These are phyloP conservation scores for Nesometra sesokonis DNA, from an alignment of 35 echinoderm and acorn worm genomes.

Conservation along the genomic window DNA sequence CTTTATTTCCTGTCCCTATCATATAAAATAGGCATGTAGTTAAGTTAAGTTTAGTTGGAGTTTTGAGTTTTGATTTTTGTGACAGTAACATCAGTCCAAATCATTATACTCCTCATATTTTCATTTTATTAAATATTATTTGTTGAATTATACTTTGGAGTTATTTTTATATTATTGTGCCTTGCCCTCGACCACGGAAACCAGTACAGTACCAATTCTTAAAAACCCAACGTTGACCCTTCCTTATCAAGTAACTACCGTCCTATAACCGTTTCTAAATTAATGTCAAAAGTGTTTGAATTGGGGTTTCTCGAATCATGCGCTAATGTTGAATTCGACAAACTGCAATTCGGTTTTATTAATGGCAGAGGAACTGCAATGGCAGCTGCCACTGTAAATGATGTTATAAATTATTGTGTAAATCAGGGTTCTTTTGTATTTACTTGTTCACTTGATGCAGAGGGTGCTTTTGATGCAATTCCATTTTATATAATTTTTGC, in stretches of 20 bases:
- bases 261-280: neutral
- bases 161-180: too few species aligned
- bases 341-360: neutral
- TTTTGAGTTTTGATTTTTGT: too few species aligned
- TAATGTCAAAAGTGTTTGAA: conserved; percentile 3
- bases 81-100: too few species aligned
- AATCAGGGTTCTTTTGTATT: neutral
- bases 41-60: too few species aligned
- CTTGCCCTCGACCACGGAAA: too few species aligned
- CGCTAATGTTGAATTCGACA: neutral
- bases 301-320: conserved; percentile 1
- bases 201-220: too few species aligned
- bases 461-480: conserved; percentile 21
- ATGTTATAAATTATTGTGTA: conserved; percentile 11
- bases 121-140: too few species aligned
- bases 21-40: too few species aligned
- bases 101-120: too few species aligned
- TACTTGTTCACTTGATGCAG: conserved; percentile 16
- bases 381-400: conserved; percentile 2
- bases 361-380: conserved; percentile 2
- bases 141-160: too few species aligned
- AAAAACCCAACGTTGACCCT: conserved; percentile 14
- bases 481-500: neutral
- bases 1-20: too few species aligned
- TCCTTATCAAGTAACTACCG: neutral